A percentile compares a stretch with the other conserved stretches of the same genome.
phyloP scores from a whole-genome alignment of 1,140 invertebrate species.

The Bombus pascuorum region DNA sequence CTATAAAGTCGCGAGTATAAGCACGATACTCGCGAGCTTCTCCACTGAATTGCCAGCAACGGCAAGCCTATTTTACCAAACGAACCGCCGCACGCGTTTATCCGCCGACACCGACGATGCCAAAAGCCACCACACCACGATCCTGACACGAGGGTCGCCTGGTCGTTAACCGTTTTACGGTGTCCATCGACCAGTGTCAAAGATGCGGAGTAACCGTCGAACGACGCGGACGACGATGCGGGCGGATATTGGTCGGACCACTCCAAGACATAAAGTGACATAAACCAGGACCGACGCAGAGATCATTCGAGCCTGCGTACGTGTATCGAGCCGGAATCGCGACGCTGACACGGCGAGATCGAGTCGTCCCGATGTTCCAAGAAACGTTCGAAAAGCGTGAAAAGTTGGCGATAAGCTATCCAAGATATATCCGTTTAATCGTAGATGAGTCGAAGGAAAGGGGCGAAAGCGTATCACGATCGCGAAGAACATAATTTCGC shows the following conservation, averaged over 20 bases:
- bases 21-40: not conserved
- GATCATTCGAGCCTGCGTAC: not conserved
- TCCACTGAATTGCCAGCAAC: not conserved
- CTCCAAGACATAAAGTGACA: constrained; percentile 8
- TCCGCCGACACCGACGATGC: constrained; percentile 15
- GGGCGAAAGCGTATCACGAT: not conserved
- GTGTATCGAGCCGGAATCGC: not conserved
- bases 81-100: constrained; percentile 29
- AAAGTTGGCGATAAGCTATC: too few species aligned
- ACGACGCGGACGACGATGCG: constrained; percentile 24
- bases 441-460: fast-evolving
- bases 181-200: constrained; percentile 41
- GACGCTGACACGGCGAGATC: too few species aligned
- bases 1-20: constrained; percentile 21
- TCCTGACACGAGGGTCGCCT: not conserved
- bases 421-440: too few species aligned
- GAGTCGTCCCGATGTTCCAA: too few species aligned
- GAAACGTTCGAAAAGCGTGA: too few species aligned
- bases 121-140: too few species aligned
- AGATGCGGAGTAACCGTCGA: constrained; percentile 23
- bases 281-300: not conserved
- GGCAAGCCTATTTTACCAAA: not conserved
- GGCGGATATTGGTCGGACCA: constrained; percentile 49
- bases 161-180: constrained; percentile 60
- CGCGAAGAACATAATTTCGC: not conserved